phyloP scores from a whole-genome alignment of 2,888 invertebrate genomes.

The Heliconius ethilla region DNA sequence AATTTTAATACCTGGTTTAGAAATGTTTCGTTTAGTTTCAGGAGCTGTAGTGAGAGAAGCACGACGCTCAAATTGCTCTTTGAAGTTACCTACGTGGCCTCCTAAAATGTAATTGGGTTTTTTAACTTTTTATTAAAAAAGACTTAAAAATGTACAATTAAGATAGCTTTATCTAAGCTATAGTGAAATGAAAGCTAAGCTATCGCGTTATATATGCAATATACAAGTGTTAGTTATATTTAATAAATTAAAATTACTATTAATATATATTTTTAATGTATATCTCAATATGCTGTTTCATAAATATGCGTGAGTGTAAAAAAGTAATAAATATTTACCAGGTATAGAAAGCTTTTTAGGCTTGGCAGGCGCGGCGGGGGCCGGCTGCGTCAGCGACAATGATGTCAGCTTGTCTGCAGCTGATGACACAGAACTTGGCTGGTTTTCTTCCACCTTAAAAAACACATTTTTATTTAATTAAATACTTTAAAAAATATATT shows the following conservation, averaged over 20 bases:
- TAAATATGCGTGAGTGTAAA: neutral
- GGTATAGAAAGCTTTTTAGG: conserved; percentile 92
- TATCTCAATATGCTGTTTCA: neutral
- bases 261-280: too few species aligned
- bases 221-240: too few species aligned
- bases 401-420: conserved; percentile 73
- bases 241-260: too few species aligned
- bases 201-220: too few species aligned
- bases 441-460: conserved; percentile 58
- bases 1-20: conserved; percentile 64
- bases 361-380: conserved; percentile 70
- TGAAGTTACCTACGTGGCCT: conserved; percentile 92
- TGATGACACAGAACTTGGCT: conserved; percentile 60
- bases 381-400: conserved; percentile 59
- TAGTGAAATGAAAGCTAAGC: too few species aligned
- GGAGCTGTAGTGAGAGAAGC: conserved; percentile 83
- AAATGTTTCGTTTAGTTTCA: conserved; percentile 69
- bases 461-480: neutral
- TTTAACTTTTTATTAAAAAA: neutral
- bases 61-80: conserved; percentile 92
- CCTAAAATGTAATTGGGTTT: conserved; percentile 55
- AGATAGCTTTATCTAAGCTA: too few species aligned
- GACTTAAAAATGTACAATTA: neutral
- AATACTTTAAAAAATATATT: too few species aligned
- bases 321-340: conserved; percentile 52